These are phyloP conservation scores for Linepithema humile DNA, from an alignment of 1,140 invertebrate species.

Conservation along the genomic window DNA sequence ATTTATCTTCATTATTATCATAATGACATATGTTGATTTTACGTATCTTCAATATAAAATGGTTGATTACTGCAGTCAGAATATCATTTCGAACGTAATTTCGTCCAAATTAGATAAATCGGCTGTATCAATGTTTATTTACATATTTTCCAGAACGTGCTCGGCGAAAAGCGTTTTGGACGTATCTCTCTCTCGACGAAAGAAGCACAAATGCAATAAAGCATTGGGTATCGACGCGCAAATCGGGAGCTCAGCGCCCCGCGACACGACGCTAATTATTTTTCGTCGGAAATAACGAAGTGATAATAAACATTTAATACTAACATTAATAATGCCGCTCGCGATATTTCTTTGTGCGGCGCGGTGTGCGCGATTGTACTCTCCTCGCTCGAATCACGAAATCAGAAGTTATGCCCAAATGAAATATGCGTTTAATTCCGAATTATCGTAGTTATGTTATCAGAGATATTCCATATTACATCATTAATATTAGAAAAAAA, in stretches of 20 bases:
- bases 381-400: slow-evolving; percentile 29
- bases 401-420: slow-evolving; percentile 41
- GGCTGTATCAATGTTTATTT: slow-evolving; percentile 53
- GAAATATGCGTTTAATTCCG: slow-evolving; percentile 50
- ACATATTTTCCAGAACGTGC: slow-evolving; percentile 30
- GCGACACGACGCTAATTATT: slow-evolving; percentile 35
- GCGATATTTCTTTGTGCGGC: slow-evolving; percentile 48
- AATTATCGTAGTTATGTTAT: slow-evolving; percentile 16
- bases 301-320: slow-evolving; percentile 58
- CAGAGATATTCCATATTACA: slow-evolving; percentile 6
- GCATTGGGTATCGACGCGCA: not conserved
- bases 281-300: slow-evolving; percentile 54
- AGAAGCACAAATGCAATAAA: slow-evolving; percentile 44
- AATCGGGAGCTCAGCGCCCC: not conserved
- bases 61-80: slow-evolving; percentile 9
- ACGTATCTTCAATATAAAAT: slow-evolving; percentile 50
- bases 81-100: slow-evolving; percentile 18
- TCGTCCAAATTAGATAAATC: slow-evolving; percentile 53
- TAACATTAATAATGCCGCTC: slow-evolving; percentile 40
- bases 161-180: not conserved
- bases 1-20: slow-evolving; percentile 47
- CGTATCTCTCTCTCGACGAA: slow-evolving; percentile 27
- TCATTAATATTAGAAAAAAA: slow-evolving; percentile 30
- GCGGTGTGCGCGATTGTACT: no score
- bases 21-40: slow-evolving; percentile 36